phyloP scores from a whole-genome alignment of 2,888 invertebrate species.

The Drosophila basisetae region DNA sequence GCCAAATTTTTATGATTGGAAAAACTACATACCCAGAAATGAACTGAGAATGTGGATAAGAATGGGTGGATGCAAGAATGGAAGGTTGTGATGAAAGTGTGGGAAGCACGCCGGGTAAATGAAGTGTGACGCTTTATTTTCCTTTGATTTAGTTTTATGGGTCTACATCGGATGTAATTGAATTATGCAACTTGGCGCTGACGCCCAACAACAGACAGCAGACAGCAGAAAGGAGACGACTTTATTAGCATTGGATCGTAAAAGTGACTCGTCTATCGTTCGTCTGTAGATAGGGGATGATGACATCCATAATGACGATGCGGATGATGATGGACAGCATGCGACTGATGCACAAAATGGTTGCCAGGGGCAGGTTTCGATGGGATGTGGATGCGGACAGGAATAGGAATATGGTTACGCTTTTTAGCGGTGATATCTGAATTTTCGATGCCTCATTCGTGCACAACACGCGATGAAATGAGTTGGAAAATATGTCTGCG shows the following conservation, averaged over 20 bases:
- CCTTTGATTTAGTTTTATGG: conserved; percentile 84
- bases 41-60: conserved; percentile 34
- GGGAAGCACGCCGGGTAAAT: conserved; percentile 67
- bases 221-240: conserved; percentile 53
- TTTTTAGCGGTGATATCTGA: conserved; percentile 76
- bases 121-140: conserved; percentile 84
- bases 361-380: conserved; percentile 13
- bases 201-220: conserved; percentile 54
- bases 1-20: conserved; percentile 53
- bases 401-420: conserved; percentile 60
- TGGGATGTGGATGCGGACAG: neutral
- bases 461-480: conserved; percentile 69
- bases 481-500: conserved; percentile 83
- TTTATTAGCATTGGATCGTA: conserved; percentile 85
- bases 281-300: conserved; percentile 37
- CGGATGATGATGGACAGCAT: conserved; percentile 39
- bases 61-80: neutral
- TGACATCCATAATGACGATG: conserved; percentile 41
- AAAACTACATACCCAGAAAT: conserved; percentile 35
- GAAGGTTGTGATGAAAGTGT: conserved; percentile 7
- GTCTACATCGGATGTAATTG: conserved; percentile 85
- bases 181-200: conserved; percentile 84
- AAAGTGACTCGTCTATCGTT: conserved; percentile 33
- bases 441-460: conserved; percentile 62
- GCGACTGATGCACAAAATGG: conserved; percentile 51